phyloP scores from a whole-genome alignment of 2,888 invertebrate species.

The Chrysolina americana region DNA sequence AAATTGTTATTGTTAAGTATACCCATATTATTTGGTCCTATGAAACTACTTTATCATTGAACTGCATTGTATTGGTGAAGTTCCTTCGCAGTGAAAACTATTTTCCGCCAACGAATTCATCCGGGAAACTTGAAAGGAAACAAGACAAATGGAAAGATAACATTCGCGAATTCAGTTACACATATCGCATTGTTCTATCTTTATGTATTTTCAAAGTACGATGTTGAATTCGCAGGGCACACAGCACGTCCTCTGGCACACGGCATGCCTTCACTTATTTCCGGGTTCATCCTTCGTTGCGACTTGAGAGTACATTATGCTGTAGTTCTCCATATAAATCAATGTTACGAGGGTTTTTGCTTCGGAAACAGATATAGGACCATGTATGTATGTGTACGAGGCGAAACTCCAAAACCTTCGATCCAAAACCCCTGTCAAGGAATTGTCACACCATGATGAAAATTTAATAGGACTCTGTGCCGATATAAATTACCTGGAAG shows the following conservation, averaged over 20 bases:
- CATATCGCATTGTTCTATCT: constrained; percentile 68
- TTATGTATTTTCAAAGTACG: constrained; percentile 64
- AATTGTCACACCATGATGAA: no score
- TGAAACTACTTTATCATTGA: no score
- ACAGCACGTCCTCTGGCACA: constrained; percentile 44
- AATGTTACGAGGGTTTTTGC: constrained; percentile 38
- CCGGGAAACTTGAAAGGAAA: constrained; percentile 57
- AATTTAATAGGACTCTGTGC: no score
- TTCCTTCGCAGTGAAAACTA: background rate
- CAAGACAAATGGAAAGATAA: constrained; percentile 66
- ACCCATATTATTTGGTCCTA: no score
- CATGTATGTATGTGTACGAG: background rate
- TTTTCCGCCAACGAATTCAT: background rate
- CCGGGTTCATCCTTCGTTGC: constrained; percentile 59
- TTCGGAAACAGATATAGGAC: constrained; percentile 5
- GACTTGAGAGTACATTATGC: constrained; percentile 38
- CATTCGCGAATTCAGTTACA: constrained; percentile 61
- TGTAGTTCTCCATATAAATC: constrained; percentile 51
- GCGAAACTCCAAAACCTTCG: background rate
- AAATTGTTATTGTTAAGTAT: no score
- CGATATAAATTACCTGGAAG: no score
- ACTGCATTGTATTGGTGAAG: background rate
- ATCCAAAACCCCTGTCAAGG: no score
- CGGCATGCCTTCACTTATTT: constrained; percentile 67
- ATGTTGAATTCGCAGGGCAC: constrained; percentile 46